These are phyloP conservation scores for Hirudinaria manillensis DNA, from an alignment of 2,888 invertebrate genomes.

Conservation along the genomic window DNA sequence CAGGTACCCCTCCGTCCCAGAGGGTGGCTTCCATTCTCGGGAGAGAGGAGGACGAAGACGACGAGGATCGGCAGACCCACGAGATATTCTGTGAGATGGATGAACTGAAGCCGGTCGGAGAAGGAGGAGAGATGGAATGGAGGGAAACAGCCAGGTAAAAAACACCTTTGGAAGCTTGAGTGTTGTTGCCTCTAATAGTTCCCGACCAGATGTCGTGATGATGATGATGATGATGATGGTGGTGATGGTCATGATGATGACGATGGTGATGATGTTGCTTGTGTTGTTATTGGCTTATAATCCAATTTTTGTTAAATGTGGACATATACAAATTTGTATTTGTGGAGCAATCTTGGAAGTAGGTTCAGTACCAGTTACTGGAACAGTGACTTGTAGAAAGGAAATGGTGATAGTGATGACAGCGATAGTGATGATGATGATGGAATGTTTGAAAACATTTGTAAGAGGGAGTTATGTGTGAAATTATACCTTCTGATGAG, in stretches of 20 bases:
- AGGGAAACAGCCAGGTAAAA: constrained; percentile 81
- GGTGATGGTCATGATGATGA: neutral
- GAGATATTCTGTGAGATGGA: constrained; percentile 97
- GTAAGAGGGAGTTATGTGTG: too few relatives aligned
- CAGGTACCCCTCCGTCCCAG: constrained; percentile 68
- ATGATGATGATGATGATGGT: too few relatives aligned
- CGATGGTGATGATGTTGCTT: too few relatives aligned
- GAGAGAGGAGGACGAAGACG: constrained; percentile 79
- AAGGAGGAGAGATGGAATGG: constrained; percentile 79
- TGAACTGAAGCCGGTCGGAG: constrained; percentile 71
- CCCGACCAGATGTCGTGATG: too few relatives aligned
- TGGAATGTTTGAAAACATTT: too few relatives aligned
- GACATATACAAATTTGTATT: too few relatives aligned
- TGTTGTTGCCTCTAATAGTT: neutral
- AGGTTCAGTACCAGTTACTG: too few relatives aligned
- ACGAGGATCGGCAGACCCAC: constrained; percentile 65
- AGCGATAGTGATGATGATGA: neutral
- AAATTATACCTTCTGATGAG: too few relatives aligned
- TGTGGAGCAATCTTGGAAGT: too few relatives aligned
- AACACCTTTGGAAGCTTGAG: neutral
- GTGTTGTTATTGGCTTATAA: too few relatives aligned
- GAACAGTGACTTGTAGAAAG: too few relatives aligned
- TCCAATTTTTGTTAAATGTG: too few relatives aligned
- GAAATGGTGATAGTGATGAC: neutral
- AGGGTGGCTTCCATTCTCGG: constrained; percentile 93